phyloP scores from a whole-genome alignment of 2,888 invertebrate species.

The Pollenia amentaria region DNA sequence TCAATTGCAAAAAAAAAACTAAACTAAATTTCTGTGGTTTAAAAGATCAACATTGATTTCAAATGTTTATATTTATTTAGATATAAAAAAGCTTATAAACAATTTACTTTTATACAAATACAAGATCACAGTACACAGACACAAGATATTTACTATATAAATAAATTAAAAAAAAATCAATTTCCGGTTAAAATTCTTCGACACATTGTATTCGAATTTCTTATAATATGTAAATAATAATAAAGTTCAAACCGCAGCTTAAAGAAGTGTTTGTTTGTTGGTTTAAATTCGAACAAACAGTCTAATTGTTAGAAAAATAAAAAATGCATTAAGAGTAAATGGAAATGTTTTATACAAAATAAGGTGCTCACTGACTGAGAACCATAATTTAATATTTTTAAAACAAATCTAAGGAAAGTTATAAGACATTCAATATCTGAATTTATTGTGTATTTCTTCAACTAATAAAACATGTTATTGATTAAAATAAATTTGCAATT shows the following conservation, averaged over 20 bases:
- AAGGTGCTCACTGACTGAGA: too few relatives aligned
- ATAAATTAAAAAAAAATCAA: conserved; percentile 25
- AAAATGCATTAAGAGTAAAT: too few relatives aligned
- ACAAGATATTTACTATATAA: conserved; percentile 19
- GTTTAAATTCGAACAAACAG: not conserved
- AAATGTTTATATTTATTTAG: not conserved
- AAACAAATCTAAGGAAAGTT: too few relatives aligned
- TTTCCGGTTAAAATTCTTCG: conserved; percentile 43
- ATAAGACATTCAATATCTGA: too few relatives aligned
- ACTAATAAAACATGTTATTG: too few relatives aligned
- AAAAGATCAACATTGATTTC: not conserved
- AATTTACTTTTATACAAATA: not conserved
- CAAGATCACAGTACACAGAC: not conserved
- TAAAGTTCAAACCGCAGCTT: conserved; percentile 7
- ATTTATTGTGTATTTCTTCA: too few relatives aligned
- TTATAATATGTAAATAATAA: conserved; percentile 2
- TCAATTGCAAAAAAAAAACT: not conserved
- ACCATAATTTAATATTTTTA: too few relatives aligned
- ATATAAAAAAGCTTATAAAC: conserved; percentile 12
- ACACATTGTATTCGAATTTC: not conserved
- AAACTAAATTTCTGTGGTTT: not conserved
- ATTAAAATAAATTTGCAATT: too few relatives aligned
- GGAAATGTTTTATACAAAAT: too few relatives aligned
- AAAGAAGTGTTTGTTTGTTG: conserved; percentile 16
- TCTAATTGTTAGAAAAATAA: too few relatives aligned